Conservation (phyloP, 1,140 invertebrate genomes). For the Cydia fagiglandana region DNA sequence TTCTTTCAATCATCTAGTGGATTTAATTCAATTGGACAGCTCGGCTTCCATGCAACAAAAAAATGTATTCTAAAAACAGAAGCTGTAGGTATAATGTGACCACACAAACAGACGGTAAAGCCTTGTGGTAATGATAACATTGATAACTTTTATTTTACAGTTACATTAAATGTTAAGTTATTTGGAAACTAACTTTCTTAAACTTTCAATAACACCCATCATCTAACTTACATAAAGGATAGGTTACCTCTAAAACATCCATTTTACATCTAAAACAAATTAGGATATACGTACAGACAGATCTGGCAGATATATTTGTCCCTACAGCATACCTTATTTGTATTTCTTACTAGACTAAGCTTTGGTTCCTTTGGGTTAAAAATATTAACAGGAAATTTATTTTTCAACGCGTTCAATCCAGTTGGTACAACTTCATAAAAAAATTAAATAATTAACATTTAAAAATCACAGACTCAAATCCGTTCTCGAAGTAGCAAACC, state of each 20-base stretch:
- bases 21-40: constrained; percentile 50
- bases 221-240: no score
- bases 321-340: no score
- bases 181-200: no score
- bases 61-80: constrained; percentile 36
- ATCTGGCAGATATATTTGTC: no score
- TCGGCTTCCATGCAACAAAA: constrained; percentile 40
- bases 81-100: constrained; percentile 31
- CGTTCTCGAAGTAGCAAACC: constrained; percentile 16
- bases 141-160: background rate
- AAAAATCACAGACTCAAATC: background rate
- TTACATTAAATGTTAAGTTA: no score
- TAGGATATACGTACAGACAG: no score
- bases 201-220: no score
- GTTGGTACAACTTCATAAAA: constrained; percentile 49
- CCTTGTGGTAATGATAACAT: constrained; percentile 6
- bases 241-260: no score
- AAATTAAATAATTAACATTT: constrained; percentile 33
- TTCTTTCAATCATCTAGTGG: constrained; percentile 37
- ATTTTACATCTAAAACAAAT: no score
- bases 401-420: background rate
- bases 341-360: no score
- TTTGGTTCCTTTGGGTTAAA: no score
- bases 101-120: constrained; percentile 36
- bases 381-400: no score